Evolutionary conservation across 2,888 invertebrate species (phyloP), one percentile per base, ranked within the genome.

Genomic region (Acholoe squamosa): DNA sequence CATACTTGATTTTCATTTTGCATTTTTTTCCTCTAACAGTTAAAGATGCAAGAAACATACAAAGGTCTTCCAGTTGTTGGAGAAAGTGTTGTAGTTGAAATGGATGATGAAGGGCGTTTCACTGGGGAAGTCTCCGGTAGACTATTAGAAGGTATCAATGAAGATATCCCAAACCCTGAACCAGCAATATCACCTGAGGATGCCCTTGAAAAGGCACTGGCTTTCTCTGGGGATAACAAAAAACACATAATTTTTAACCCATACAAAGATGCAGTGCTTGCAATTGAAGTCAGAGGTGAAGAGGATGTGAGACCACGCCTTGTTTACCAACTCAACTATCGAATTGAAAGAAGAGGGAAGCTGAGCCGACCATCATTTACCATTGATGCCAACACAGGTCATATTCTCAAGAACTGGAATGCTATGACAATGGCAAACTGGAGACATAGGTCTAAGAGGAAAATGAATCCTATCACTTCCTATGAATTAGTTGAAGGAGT

Each of bases 331-430:
- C 34, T 92, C 3, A 89, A 91, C 14, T 92, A 92, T 77, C 52
- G 71, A 1, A 33, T 92, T 0, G 91, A 91, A 28, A 89, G 89
- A 19, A 88, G 76, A 12, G 80, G 51, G 14, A 86, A 34, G 7
- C 84, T 89, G 0, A 92, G 91, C 80, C 89, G 93, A 14, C 94
- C 94, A 0, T 89, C 90, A 16, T 92, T 92, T 89, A 89, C 93
- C 22, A 92, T 94, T 22, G 93, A 94, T 89, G 92, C 92, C 0
- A 92, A 92, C 5, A 92, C 91, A 52, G 92, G 93, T 5, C 91
- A 92, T 22, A 67, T 93, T 14, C 80, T 93, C 7, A 33, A 90
- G 25, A 67, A 89, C 12, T 93, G 92, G 92, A 52, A 93, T 71
- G 91, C 91, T 34, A 84, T 93, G 34, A 91, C 92, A 52, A 92